phyloP scores from a whole-genome alignment of 2,888 invertebrate genomes.

The Mantis religiosa region DNA sequence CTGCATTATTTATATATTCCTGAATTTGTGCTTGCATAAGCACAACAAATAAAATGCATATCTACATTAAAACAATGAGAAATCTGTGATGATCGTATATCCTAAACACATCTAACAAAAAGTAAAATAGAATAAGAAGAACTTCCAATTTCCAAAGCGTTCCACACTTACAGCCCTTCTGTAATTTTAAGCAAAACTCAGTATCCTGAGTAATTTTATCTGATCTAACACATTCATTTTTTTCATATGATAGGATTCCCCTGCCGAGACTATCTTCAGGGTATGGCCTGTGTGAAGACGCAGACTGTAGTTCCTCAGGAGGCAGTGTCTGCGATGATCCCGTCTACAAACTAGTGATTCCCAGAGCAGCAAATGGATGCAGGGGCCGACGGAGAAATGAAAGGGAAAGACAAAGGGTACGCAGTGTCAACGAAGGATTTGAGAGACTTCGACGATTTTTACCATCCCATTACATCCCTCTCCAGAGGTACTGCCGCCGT shows the following conservation, averaged over 20 bases:
- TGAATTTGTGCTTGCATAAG: too few species aligned
- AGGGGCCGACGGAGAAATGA: conserved; percentile 31
- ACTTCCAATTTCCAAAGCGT: too few species aligned
- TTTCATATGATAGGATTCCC: background rate
- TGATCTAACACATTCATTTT: too few species aligned
- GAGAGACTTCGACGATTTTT: conserved; percentile 34
- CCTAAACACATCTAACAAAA: too few species aligned
- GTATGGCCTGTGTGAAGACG: background rate
- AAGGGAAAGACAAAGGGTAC: conserved; percentile 33
- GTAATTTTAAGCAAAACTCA: too few species aligned
- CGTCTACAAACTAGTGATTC: background rate
- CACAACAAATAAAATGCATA: too few species aligned
- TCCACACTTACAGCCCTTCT: too few species aligned
- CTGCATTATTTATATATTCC: too few species aligned
- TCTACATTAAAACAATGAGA: too few species aligned
- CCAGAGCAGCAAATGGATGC: background rate
- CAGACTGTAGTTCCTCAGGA: background rate
- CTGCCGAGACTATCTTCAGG: background rate
- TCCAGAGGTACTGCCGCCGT: background rate
- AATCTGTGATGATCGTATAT: too few species aligned
- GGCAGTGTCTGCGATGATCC: background rate
- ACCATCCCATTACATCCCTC: background rate
- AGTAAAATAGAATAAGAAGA: too few species aligned
- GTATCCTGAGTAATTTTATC: too few species aligned
- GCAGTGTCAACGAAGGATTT: conserved; percentile 36